A percentile compares a stretch with the other conserved stretches of the same genome.
phyloP scores from a whole-genome alignment of 2,888 invertebrate species.

The Lithophane socia region DNA sequence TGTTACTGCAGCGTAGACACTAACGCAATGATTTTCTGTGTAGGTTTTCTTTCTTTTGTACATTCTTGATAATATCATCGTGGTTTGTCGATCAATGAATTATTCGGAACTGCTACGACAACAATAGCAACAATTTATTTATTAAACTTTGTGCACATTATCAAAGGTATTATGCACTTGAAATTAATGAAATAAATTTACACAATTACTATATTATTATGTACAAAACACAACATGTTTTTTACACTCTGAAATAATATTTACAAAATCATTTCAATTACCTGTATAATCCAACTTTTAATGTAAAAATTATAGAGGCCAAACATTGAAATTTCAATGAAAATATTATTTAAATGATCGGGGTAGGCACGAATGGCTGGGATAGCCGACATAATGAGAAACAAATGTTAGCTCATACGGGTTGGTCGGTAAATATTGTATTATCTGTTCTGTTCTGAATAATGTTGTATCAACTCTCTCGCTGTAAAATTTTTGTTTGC shows the following conservation, averaged over 20 bases:
- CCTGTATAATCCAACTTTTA: conserved; percentile 7
- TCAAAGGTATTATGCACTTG: background rate
- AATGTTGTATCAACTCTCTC: conserved; percentile 47
- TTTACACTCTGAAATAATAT: background rate
- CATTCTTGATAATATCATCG: background rate
- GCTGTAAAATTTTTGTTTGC: conserved; percentile 57
- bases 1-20: conserved; percentile 10
- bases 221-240: background rate
- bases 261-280: conserved; percentile 7
- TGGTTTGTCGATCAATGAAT: background rate
- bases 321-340: conserved; percentile 37
- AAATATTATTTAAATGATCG: conserved; percentile 64
- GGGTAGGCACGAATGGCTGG: conserved; percentile 56
- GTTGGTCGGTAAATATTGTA: conserved; percentile 71
- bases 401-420: conserved; percentile 77
- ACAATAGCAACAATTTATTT: background rate
- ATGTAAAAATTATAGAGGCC: conserved; percentile 19
- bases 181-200: too few species aligned
- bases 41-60: background rate
- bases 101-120: background rate
- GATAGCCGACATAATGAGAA: conserved; percentile 74
- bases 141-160: background rate
- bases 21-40: background rate
- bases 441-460: conserved; percentile 65
- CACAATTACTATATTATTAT: too few species aligned